These are phyloP conservation scores for Hetaerina titia DNA, from an alignment of 2,888 invertebrate genomes.

Conservation along the genomic window DNA sequence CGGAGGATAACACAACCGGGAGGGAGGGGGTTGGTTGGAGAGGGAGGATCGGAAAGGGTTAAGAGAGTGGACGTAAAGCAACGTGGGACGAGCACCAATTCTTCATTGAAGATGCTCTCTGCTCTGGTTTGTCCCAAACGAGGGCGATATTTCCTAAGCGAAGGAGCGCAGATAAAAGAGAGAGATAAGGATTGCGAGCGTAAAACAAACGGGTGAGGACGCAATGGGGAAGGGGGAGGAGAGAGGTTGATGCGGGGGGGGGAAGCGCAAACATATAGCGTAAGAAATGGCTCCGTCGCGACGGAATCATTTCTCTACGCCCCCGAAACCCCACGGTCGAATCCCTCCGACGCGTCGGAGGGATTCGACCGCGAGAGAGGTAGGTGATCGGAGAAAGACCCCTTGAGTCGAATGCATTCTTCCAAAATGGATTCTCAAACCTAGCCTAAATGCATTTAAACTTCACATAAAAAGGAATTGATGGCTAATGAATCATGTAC, in stretches of 20 bases:
- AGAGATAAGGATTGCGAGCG: neutral
- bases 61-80: neutral
- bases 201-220: constrained; percentile 28
- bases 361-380: neutral
- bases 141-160: constrained; percentile 13
- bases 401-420: too few species aligned
- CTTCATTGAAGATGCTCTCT: neutral
- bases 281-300: neutral
- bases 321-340: too few species aligned
- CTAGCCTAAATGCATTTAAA: too few species aligned
- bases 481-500: too few species aligned
- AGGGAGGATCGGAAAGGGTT: neutral
- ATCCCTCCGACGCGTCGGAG: too few species aligned
- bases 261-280: neutral
- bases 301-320: neutral
- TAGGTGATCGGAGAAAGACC: neutral
- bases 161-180: constrained; percentile 13
- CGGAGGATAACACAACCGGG: too few species aligned
- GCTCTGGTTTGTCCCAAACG: neutral
- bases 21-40: too few species aligned
- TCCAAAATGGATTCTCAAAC: too few species aligned
- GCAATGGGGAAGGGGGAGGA: neutral
- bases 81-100: neutral
- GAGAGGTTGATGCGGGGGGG: neutral
- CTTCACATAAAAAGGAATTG: too few species aligned